Evolutionary conservation across 2,888 invertebrate species (phyloP).

Genomic region (Augiades crinisus): DNA sequence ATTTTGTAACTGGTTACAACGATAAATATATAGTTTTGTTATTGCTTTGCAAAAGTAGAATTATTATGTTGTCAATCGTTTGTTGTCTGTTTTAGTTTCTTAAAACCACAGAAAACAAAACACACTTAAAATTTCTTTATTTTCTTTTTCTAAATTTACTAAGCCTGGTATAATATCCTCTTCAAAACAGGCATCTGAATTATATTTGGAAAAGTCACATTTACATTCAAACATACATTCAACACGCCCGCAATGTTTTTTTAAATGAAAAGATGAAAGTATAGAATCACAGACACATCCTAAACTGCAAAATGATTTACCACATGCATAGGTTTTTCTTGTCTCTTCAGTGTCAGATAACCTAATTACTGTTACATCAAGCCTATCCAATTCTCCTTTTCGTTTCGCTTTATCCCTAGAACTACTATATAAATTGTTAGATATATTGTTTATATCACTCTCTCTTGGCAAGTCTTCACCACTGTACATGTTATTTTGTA

Average conservation of each 20-base stretch:
- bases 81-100: no score
- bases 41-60: no score
- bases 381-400: slow-evolving; percentile 78
- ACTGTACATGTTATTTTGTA: slow-evolving; percentile 74
- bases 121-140: no score
- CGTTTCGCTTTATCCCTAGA: slow-evolving; percentile 61
- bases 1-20: no score
- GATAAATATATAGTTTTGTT: no score
- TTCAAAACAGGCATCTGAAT: slow-evolving; percentile 45
- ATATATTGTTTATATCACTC: slow-evolving; percentile 26
- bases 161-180: slow-evolving; percentile 51
- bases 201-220: slow-evolving; percentile 61
- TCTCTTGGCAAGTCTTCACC: slow-evolving; percentile 54
- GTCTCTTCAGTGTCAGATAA: slow-evolving; percentile 47
- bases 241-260: slow-evolving; percentile 82
- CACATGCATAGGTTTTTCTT: slow-evolving; percentile 52
- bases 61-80: no score
- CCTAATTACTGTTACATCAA: slow-evolving; percentile 85
- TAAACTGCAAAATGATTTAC: slow-evolving; percentile 79
- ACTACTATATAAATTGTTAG: slow-evolving; percentile 32
- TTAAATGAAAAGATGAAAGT: slow-evolving; percentile 57
- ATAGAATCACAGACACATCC: slow-evolving; percentile 86
- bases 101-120: no score
- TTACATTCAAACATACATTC: slow-evolving; percentile 82
- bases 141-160: slow-evolving; percentile 69